Base-by-base conservation (phyloP, 2,113 vertebrate species). In the Phylloscopus trochilus region DNA sequence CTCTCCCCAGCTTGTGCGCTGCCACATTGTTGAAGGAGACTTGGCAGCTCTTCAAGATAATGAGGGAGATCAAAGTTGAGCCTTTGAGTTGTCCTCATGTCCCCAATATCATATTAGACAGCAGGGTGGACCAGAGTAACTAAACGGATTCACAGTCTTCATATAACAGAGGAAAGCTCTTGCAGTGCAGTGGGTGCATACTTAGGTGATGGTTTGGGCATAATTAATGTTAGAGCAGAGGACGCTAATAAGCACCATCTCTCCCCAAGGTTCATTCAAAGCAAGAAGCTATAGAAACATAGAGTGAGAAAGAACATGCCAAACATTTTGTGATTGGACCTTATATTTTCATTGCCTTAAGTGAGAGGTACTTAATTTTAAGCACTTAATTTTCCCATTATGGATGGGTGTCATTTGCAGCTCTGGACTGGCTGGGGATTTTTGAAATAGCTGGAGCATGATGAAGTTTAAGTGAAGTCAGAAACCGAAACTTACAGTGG, bases 381-480 rank as follows among this genome's bases (percentile, higher is more conserved):
- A 86, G 79, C 44, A 67, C 43, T 93, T 92, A 77, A 87, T 95
- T 95, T 89, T 86, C 60, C 56, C 4, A 8, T 68, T 92, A 78
- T 72, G 41, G n/a, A 41, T 1, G 11, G 41, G 62, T 90, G 77
- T 96, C 52, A 63, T 60, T 94, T 83, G 83, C 56, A 88, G 66
- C 52, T 55, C 60, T 84, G 68, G 69, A 35, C 58, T 86, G 64
- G 88, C 35, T 67, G 47, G 44, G 68, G 55, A 83, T 97, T 87
- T 92, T 93, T 96, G 73, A 83, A 90, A 94, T 93, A 93, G 79
- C 77, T 62, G 46, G 44, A 74, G 69, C 56, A 43, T 94, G 94
- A 86, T 90, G 94, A 96, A 93, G 82, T 64, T 78, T 78, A 92
- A 90, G 77, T 93, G 73, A 92, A 96, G 80, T 89, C 83, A 94